Conservation (phyloP, 2,113 vertebrate genomes). For the Ochotona princeps region DNA sequence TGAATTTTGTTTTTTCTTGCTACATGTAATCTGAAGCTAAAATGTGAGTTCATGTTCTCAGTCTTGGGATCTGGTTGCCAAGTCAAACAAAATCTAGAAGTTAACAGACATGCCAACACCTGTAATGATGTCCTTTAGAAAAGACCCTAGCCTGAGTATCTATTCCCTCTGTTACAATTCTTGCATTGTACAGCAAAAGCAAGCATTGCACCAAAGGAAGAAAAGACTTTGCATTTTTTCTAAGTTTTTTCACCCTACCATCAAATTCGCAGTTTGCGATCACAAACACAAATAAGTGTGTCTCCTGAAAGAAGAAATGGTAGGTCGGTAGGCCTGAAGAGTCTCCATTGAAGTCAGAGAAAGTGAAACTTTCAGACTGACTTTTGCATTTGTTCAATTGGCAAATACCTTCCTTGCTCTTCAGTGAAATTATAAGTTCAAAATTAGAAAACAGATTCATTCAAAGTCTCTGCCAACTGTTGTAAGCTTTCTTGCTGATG, state of each 20-base stretch:
- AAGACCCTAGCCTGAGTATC: conserved; percentile 62
- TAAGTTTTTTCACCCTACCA: neutral
- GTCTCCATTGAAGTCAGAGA: neutral
- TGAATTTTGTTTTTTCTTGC: conserved; percentile 78
- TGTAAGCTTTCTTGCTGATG: conserved; percentile 72
- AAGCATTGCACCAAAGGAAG: conserved; percentile 74
- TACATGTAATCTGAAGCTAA: conserved; percentile 81
- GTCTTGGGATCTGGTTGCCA: conserved; percentile 83
- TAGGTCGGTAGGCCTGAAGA: conserved; percentile 19
- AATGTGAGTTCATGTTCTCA: conserved; percentile 81
- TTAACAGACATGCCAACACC: conserved; percentile 85
- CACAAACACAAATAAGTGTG: conserved; percentile 61
- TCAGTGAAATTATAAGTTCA: conserved; percentile 58
- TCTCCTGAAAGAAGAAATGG: conserved; percentile 46
- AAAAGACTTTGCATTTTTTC: conserved; percentile 73
- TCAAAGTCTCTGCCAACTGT: conserved; percentile 73
- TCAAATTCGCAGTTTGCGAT: conserved; percentile 56
- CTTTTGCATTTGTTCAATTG: conserved; percentile 67
- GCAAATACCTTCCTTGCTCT: conserved; percentile 66
- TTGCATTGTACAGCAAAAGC: conserved; percentile 58
- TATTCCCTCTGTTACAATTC: conserved; percentile 75
- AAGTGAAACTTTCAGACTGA: conserved; percentile 38
- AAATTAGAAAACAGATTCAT: conserved; percentile 73
- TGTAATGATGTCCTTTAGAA: conserved; percentile 76
- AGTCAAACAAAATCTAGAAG: conserved; percentile 84